Base-by-base conservation (phyloP, 1,140 invertebrate species). In the Zaprionus vittiger region DNA sequence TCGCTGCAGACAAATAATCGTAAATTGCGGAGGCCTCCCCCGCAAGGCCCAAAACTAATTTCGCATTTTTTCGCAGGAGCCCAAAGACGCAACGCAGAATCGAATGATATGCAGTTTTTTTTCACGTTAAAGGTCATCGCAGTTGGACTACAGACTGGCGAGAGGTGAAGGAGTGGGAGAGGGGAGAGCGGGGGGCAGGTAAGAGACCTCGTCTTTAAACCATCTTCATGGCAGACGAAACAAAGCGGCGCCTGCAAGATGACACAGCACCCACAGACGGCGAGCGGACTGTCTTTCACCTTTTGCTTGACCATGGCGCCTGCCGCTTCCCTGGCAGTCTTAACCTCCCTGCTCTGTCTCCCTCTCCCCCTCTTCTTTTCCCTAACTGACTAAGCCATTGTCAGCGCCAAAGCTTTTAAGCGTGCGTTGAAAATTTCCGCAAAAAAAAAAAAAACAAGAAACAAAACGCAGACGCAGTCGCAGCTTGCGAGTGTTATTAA, bases 81-180 rank as follows among this genome's bases (percentile, higher is more conserved):
- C 15, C 44, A 52, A 47, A 9, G 38, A 41, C 38, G 59, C 59
- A 68, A 70, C 31, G 31, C 9, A 34, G 79, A 60, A 81, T 77
- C 75, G 81, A 84, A 85, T 89, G 84, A 89, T 90, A 80, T 85
- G 84, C 85, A 89, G 80, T 85, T 89, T 77, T 77, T 52, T 60
- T 28, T 44, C 69, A 89, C 85, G 64, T 81, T 81, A 90, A 89
- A 89, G 85, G 85, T 89, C 85, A 87, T 80, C 77, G 68, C 72
- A 70, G 59, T 15, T 57, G 61, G 26, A 11, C 9, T 0, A 20
- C 11, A 37, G 12, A n/a, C 22, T 4, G 20, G 22, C 11, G 26
- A 12, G 28, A 31, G 7, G 28, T 31, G 17, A 15, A 15, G 3
- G 14, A 17, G 26, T 31, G 55, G 3, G 28, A 20, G 2, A 5